Conservation (phyloP, 2,113 vertebrate species). For the Bettongia penicillata region DNA sequence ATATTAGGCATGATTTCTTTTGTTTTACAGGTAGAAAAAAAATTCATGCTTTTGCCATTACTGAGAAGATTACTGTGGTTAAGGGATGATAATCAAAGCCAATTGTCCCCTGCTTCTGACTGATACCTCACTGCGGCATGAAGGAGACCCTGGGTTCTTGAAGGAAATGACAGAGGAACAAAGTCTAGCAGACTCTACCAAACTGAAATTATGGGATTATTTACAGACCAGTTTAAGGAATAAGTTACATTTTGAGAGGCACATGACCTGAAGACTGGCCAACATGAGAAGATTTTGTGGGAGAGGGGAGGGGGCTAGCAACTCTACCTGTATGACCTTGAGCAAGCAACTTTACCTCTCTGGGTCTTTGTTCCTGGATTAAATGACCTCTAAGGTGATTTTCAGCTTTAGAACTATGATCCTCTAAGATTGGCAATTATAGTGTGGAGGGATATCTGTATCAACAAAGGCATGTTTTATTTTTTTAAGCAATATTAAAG, state of each 20-base stretch:
- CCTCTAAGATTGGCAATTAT: not conserved
- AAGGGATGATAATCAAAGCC: not conserved
- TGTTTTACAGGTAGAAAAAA: not conserved
- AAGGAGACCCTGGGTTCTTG: not conserved
- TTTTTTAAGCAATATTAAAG: not conserved
- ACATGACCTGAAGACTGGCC: not conserved
- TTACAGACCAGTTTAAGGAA: not conserved
- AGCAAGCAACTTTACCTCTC: not conserved
- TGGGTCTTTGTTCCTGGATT: not conserved
- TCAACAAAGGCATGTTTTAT: not conserved
- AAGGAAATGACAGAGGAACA: not conserved
- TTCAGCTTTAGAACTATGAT: not conserved
- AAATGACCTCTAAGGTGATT: not conserved
- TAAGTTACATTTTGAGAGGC: not conserved
- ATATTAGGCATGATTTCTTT: not conserved
- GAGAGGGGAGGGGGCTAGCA: too few species aligned
- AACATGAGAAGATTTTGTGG: not conserved
- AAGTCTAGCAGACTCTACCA: not conserved
- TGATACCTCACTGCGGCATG: not conserved
- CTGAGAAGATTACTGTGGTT: not conserved
- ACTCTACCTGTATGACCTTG: not conserved
- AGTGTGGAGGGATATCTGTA: not conserved
- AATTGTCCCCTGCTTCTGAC: not conserved
- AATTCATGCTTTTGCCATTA: slow-evolving; percentile 25
- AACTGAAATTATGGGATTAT: not conserved